Percentiles rank a stretch among this genome's conserved stretches.
These are phyloP conservation scores for Noctua fimbriata DNA, from an alignment of 2,888 invertebrate species.

Conservation along the genomic window DNA sequence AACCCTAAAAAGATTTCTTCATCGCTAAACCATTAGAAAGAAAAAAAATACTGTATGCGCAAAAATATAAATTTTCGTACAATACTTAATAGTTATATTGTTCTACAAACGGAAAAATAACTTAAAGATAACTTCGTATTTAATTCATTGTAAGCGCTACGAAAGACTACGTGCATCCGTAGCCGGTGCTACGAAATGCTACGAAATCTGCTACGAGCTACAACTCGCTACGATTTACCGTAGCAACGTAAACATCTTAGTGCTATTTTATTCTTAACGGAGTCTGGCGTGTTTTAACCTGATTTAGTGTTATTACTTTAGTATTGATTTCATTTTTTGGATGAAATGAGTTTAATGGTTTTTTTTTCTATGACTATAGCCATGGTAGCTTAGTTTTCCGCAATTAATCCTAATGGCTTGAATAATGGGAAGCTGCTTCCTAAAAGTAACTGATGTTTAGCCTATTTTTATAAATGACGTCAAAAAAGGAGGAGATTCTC, in stretches of 20 bases:
- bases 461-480: no score
- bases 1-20: no score
- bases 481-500: no score
- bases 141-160: conserved; percentile 65
- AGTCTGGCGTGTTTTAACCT: not conserved
- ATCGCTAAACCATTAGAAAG: not conserved
- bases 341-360: not conserved
- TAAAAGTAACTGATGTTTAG: no score
- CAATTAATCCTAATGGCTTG: no score
- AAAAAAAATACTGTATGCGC: not conserved
- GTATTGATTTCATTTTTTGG: not conserved
- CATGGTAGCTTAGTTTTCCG: no score
- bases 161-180: conserved; percentile 57
- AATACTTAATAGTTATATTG: conserved; percentile 10
- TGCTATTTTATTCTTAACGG: conserved; percentile 26
- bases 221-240: conserved; percentile 59
- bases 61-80: not conserved
- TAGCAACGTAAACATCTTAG: conserved; percentile 29
- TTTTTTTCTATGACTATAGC: no score
- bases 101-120: conserved; percentile 39
- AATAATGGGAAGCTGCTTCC: no score
- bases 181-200: conserved; percentile 55
- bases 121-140: conserved; percentile 55
- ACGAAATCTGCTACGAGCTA: conserved; percentile 37
- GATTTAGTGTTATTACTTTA: conserved; percentile 10